Conservation (phyloP, 2,888 invertebrate genomes). For the Sthenelais limicola region DNA sequence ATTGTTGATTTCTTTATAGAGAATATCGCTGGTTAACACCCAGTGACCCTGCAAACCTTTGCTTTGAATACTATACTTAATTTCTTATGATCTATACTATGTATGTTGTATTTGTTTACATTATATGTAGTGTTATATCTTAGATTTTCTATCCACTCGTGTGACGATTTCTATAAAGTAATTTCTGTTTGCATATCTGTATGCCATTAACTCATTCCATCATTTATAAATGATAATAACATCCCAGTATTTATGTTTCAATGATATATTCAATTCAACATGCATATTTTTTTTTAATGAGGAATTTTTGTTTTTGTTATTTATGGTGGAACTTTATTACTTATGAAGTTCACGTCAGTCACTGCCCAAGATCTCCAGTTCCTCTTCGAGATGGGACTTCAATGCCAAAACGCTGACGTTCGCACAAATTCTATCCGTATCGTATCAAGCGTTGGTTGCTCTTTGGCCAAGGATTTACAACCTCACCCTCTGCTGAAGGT, state of each 20-base stretch:
- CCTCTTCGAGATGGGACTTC: slow-evolving; percentile 61
- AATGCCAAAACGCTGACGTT: slow-evolving; percentile 58
- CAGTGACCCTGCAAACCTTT: no score
- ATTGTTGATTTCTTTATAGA: no score
- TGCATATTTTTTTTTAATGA: no score
- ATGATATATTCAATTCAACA: not conserved
- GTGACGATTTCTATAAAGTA: not conserved
- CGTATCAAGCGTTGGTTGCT: slow-evolving; percentile 62
- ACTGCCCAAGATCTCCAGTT: slow-evolving; percentile 63
- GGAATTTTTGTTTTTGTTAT: no score
- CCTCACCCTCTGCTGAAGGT: slow-evolving; percentile 42
- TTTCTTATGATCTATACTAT: not conserved
- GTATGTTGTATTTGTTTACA: not conserved
- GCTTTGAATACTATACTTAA: no score
- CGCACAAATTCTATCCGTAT: slow-evolving; percentile 63
- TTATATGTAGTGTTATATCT: not conserved
- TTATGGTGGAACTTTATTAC: not conserved
- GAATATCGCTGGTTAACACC: no score
- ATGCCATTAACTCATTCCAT: not conserved
- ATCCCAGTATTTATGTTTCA: not conserved
- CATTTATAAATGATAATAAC: not conserved
- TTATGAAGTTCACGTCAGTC: slow-evolving; percentile 59
- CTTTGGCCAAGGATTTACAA: slow-evolving; percentile 43
- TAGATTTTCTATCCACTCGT: not conserved
- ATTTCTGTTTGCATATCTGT: not conserved